Conservation (phyloP, 2,797 vertebrate genomes). For the Leuciscus waleckii region DNA sequence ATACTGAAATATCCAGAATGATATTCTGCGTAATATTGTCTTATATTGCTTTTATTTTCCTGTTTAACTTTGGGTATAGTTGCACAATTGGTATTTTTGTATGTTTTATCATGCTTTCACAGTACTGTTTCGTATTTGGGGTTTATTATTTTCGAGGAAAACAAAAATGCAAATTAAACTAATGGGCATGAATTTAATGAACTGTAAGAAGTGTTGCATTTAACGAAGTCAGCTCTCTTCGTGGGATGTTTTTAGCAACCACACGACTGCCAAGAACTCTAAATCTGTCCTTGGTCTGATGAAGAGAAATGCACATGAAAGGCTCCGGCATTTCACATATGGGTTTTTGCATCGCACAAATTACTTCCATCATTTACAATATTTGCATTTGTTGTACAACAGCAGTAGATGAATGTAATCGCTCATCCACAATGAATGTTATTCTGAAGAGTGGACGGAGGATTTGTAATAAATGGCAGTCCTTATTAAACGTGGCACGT, state of each 20-base stretch:
- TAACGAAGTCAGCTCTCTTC: conserved; percentile 19
- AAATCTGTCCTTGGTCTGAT: conserved; percentile 33
- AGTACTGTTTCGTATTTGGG: neutral
- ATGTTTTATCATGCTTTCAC: conserved; percentile 28
- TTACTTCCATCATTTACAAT: conserved; percentile 22
- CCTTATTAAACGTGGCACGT: conserved; percentile 25
- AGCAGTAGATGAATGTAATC: conserved; percentile 32
- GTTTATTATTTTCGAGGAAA: conserved; percentile 1
- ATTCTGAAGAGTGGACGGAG: conserved; percentile 14
- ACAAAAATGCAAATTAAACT: conserved; percentile 14
- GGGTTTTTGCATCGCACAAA: conserved; percentile 14
- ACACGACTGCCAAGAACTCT: neutral
- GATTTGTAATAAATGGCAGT: conserved; percentile 8
- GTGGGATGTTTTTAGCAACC: conserved; percentile 1
- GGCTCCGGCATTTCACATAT: conserved; percentile 14
- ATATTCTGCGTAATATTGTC: conserved; percentile 67
- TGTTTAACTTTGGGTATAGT: conserved; percentile 21
- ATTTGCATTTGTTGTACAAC: conserved; percentile 17
- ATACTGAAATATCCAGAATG: conserved; percentile 73
- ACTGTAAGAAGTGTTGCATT: conserved; percentile 29
- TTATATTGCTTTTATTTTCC: conserved; percentile 60
- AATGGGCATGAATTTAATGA: conserved; percentile 9
- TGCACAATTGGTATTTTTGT: conserved; percentile 36
- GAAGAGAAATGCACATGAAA: conserved; percentile 17
- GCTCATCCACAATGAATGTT: conserved; percentile 7